Percentiles rank a stretch among this genome's conserved stretches.
Conservation (phyloP, 2,888 invertebrate genomes). For the Philereme vetulata region DNA sequence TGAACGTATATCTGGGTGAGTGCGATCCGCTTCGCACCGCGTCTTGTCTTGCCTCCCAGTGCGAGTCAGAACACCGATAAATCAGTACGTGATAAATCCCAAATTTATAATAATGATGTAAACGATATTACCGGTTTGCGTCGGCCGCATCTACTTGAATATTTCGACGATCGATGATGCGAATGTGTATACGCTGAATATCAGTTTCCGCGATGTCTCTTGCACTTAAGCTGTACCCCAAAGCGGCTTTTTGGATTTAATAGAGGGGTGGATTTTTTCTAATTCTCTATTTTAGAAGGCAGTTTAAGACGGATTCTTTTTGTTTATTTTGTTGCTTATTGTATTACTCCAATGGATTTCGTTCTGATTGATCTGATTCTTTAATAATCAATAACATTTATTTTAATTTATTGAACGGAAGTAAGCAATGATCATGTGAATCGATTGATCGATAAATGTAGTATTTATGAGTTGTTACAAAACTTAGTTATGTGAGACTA, state of each 20-base stretch:
- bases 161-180: too few relatives aligned
- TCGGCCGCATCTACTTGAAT: too few relatives aligned
- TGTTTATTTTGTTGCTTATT: conserved; percentile 47
- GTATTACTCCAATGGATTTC: conserved; percentile 40
- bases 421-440: conserved; percentile 1
- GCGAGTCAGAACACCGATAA: too few relatives aligned
- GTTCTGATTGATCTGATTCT: background rate
- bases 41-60: too few relatives aligned
- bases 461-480: background rate
- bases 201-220: conserved; percentile 26
- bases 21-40: too few relatives aligned
- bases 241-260: conserved; percentile 47
- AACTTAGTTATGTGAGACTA: too few relatives aligned
- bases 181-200: background rate
- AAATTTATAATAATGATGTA: too few relatives aligned
- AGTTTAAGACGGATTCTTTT: conserved; percentile 36
- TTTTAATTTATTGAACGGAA: conserved; percentile 10
- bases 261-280: conserved; percentile 52
- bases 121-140: too few relatives aligned
- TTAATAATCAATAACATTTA: conserved; percentile 18
- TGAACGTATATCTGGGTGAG: too few relatives aligned
- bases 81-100: too few relatives aligned
- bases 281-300: conserved; percentile 46
- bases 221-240: conserved; percentile 28
- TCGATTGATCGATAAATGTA: conserved; percentile 1